Evolutionary conservation across 1,140 invertebrate genomes (phyloP), one percentile per base, ranked within the genome.

Genomic region (Drosophila oshimai): DNA sequence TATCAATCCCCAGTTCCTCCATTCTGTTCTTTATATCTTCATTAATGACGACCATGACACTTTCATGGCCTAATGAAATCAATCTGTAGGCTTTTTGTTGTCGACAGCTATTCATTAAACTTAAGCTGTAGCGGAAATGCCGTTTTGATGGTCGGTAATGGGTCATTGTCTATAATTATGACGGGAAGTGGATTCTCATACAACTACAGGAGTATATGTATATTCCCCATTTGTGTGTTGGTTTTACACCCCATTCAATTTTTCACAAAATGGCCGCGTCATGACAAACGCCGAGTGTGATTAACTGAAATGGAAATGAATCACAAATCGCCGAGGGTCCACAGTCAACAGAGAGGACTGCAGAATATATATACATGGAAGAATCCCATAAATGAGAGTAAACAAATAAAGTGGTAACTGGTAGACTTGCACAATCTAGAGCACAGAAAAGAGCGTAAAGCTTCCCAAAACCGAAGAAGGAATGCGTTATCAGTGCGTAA

Each of bases 121-220:
- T 33, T 46, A 41, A 76, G 47, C 47, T 49, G 13, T 28, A 67
- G 12, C 80, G 79, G 76, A 86, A 87, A 74, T 87, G 39, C 37
- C 31, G 13, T 37, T 20, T 73, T 61, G 50, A 62, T 58, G 60
- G n/a, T 26, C 24, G 36, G 37, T 61, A 55, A 86, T 86, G 67
- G 81, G 62, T 86, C 81, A 86, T 86, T 69, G 67, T 80, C 65
- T 86, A 86, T 84, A 75, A 84, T 80, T 84, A 86, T 79, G 69
- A 47, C 39, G n/a, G 39, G 57, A 58, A 47, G 42, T 42, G 41
- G 45, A 39, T 10, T 31, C 50, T 51, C 22, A 28, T 15, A 15
- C 15, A 24, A 34, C 13, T 22, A 13, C 12, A 50, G 4, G 6
- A 20, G 24, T 20, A 26, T 37, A 26, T 6, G 20, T 31, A 41